Evolutionary conservation across 2,113 vertebrate genomes (phyloP), one percentile per base, ranked within the genome.

Genomic region (Struthio camelus): DNA sequence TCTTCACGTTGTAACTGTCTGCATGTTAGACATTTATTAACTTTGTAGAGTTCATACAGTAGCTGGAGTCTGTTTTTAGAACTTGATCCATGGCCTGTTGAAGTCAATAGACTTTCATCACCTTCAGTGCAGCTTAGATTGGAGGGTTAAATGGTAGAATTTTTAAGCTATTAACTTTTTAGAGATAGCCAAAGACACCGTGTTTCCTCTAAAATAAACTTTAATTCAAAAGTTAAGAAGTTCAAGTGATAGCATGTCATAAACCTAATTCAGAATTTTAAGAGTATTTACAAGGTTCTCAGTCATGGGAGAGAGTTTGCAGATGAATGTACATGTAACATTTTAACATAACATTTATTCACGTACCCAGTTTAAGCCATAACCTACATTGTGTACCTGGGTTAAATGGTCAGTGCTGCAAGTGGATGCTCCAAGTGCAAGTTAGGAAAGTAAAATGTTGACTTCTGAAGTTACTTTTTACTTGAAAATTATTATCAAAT

Each of bases 1-100:
- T 85, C 46, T 85, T 90, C 40, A 54, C 10, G 5, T 93, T 65
- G 38, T 85, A 94, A 58, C 78, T 87, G 51, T 94, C 95, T 89
- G 56, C 58, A 70, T 1, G 6, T 91, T 96, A 96, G 96, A 89
- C 78, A 97, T 85, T 96, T 87, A 94, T 96, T 97, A 97, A 97
- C 94, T 94, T 93, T 38, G 81, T 85, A 72, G 93, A 82, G 81
- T 72, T 93, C 92, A 73, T 92, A 92, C 92, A 77, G 91, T 95
- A 95, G 96, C 66, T 0, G 7, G 58, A 89, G 40, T 77, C 81
- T 65, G 66, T 14, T 95, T 96, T 96, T 94, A 92, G 89, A 96
- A 92, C 87, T 93, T 96, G 95, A 92, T 95, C 91, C 80, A 42
- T 94, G 81, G 93, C 75, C 92, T 82, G 56, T 85, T 42, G 89